Evolutionary conservation across 2,888 invertebrate genomes (phyloP).

Genomic region (Parasteatoda lunata): DNA sequence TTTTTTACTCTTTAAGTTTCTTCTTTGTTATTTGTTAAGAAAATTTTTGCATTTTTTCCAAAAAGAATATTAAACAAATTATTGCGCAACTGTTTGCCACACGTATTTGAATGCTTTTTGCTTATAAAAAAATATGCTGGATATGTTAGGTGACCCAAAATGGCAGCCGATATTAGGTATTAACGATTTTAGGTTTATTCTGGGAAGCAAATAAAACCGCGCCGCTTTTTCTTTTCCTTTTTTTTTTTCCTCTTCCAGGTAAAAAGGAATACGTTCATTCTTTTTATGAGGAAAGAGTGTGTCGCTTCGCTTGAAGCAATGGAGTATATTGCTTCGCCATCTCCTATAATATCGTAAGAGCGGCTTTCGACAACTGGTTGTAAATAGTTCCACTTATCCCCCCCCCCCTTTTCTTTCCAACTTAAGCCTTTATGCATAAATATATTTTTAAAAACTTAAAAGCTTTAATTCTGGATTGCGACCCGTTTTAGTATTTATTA

Average conservation of each 20-base stretch:
- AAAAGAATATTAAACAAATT: too few relatives aligned
- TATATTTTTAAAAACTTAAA: too few relatives aligned
- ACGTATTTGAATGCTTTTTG: too few relatives aligned
- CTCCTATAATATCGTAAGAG: conserved; percentile 25
- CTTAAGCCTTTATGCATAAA: too few relatives aligned
- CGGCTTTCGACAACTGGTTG: conserved; percentile 22
- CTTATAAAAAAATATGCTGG: background rate
- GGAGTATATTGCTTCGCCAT: conserved; percentile 38
- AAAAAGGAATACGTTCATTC: background rate
- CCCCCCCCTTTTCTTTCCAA: too few relatives aligned
- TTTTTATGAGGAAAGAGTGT: background rate
- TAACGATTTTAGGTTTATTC: background rate
- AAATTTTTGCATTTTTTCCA: too few relatives aligned
- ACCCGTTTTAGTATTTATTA: too few relatives aligned
- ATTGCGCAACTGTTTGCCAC: too few relatives aligned
- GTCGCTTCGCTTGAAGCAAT: conserved; percentile 47
- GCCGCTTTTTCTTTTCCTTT: background rate
- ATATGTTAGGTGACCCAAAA: conserved; percentile 13
- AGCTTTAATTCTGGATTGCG: too few relatives aligned
- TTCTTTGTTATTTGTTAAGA: too few relatives aligned
- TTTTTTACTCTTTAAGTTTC: too few relatives aligned
- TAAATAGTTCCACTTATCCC: conserved; percentile 35
- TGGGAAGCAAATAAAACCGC: conserved; percentile 12
- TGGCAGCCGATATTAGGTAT: conserved; percentile 4
- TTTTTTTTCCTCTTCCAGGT: background rate